Percentiles rank a stretch among this genome's conserved stretches.
These are phyloP conservation scores for Campoletis sonorensis DNA, from an alignment of 1,140 invertebrate genomes.

Conservation along the genomic window DNA sequence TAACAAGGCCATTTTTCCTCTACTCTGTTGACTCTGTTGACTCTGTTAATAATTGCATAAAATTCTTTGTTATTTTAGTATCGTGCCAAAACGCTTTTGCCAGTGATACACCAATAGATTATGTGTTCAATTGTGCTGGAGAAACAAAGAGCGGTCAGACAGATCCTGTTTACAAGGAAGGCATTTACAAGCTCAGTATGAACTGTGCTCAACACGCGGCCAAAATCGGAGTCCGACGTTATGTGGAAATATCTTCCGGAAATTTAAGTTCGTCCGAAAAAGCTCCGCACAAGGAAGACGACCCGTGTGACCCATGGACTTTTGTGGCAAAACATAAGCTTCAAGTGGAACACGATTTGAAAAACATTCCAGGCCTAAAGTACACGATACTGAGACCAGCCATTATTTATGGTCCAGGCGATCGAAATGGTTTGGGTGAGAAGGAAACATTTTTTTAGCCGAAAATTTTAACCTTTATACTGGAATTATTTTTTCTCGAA, in stretches of 20 bases:
- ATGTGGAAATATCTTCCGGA: slow-evolving; percentile 91
- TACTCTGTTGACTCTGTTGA: too few relatives aligned
- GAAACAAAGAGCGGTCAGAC: slow-evolving; percentile 93
- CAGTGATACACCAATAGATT: slow-evolving; percentile 81
- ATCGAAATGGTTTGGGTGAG: slow-evolving; percentile 85
- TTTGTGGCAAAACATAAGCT: slow-evolving; percentile 89
- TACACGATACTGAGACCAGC: slow-evolving; percentile 90
- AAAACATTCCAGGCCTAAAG: slow-evolving; percentile 82
- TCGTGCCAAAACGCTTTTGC: slow-evolving; percentile 87
- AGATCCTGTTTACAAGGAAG: slow-evolving; percentile 93
- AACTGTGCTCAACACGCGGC: slow-evolving; percentile 90
- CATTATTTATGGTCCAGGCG: slow-evolving; percentile 91
- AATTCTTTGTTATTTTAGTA: slow-evolving; percentile 73
- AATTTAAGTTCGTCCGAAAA: slow-evolving; percentile 89
- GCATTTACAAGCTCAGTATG: slow-evolving; percentile 88
- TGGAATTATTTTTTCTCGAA: too few relatives aligned
- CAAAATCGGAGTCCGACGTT: slow-evolving; percentile 82
- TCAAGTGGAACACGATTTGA: slow-evolving; percentile 88
- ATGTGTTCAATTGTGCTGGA: slow-evolving; percentile 92
- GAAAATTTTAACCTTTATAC: too few relatives aligned
- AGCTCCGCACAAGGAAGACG: slow-evolving; percentile 85
- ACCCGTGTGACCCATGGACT: slow-evolving; percentile 88
- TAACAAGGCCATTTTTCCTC: too few relatives aligned
- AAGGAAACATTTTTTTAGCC: slow-evolving; percentile 32
- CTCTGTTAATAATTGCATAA: too few relatives aligned